Percentiles rank a stretch among this genome's conserved stretches.
Evolutionary conservation across 2,797 vertebrate genomes (phyloP).

Genomic region (Pelochelys cantorii): DNA sequence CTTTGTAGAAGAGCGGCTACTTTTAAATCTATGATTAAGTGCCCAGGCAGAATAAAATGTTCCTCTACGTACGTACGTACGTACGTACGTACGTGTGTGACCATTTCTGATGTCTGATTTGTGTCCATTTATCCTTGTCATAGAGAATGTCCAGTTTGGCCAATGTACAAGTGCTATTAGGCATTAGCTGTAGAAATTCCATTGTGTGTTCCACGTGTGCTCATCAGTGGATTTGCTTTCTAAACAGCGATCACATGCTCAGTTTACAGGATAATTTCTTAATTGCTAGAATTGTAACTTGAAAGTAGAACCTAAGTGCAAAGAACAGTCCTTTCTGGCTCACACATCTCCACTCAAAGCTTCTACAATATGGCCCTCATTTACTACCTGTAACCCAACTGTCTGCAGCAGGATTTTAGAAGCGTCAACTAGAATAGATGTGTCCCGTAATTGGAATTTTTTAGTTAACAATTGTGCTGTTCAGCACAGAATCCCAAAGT

Average conservation of each 20-base stretch:
- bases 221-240: neutral
- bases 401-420: neutral
- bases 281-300: neutral
- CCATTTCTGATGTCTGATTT: too few species aligned
- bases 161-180: neutral
- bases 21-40: too few species aligned
- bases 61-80: too few species aligned
- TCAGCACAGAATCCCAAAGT: neutral
- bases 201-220: neutral
- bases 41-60: too few species aligned
- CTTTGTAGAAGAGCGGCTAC: too few species aligned
- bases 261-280: neutral
- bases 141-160: too few species aligned
- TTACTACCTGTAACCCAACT: neutral
- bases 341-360: neutral
- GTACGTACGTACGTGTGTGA: too few species aligned
- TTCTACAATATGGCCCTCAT: neutral
- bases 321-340: neutral
- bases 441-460: neutral
- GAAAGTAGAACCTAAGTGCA: neutral
- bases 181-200: neutral
- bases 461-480: neutral
- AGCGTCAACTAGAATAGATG: neutral
- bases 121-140: too few species aligned
- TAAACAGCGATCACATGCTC: neutral